Evolutionary conservation across 1,140 invertebrate genomes (phyloP).

Genomic region (Idris sp.): DNA sequence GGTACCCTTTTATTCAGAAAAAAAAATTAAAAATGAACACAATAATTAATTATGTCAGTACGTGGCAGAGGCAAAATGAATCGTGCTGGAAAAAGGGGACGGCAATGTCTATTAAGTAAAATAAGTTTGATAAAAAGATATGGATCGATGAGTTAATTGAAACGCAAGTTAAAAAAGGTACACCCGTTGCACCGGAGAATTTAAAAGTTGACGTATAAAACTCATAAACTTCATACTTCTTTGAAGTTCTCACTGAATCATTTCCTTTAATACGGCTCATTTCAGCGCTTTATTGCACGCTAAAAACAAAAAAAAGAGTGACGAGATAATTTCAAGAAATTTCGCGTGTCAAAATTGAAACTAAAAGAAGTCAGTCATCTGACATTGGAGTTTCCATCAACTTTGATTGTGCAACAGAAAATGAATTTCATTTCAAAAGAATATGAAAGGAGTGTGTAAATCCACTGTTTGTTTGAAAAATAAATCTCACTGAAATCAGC

Average conservation of each 20-base stretch:
- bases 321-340: conserved; percentile 33
- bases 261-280: conserved; percentile 43
- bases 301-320: conserved; percentile 18
- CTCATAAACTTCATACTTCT: conserved; percentile 43
- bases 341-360: conserved; percentile 17
- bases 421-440: conserved; percentile 14
- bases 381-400: conserved; percentile 22
- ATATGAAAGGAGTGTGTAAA: too few species aligned
- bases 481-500: too few species aligned
- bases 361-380: conserved; percentile 10
- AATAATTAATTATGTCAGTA: too few species aligned
- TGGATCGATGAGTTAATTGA: conserved; percentile 27
- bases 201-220: conserved; percentile 39
- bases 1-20: too few species aligned
- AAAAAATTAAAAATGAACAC: too few species aligned
- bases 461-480: too few species aligned
- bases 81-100: too few species aligned
- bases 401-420: too few species aligned
- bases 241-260: conserved; percentile 39
- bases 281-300: conserved; percentile 33
- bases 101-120: conserved; percentile 36
- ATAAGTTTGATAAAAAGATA: conserved; percentile 37
- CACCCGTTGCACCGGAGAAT: conserved; percentile 3
- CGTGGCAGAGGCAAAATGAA: too few species aligned
- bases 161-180: conserved; percentile 27